Evolutionary conservation across 2,888 invertebrate species (phyloP).

Genomic region (Aporophyla nigra): DNA sequence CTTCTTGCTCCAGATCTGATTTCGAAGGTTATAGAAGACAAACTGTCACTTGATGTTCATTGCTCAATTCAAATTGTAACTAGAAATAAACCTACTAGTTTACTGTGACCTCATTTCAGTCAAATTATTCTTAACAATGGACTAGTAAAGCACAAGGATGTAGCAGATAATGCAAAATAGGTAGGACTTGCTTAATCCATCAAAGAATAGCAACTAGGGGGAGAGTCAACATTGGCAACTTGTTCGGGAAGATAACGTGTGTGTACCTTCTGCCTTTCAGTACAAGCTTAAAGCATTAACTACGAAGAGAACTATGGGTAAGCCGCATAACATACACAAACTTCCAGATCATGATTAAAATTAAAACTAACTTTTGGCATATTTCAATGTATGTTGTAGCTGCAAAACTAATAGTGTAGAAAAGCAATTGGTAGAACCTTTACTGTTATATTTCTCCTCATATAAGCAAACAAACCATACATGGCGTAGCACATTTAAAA

Average conservation of each 20-base stretch:
- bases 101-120: conserved; percentile 12
- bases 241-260: conserved; percentile 37
- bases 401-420: not conserved
- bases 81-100: not conserved
- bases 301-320: not conserved
- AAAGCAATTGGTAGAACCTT: not conserved
- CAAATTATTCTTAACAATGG: not conserved
- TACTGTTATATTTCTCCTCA: not conserved
- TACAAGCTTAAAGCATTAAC: not conserved
- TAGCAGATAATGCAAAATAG: conserved; percentile 16
- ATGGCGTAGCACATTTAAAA: conserved; percentile 14
- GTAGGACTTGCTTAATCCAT: conserved; percentile 35
- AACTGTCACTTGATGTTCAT: not conserved
- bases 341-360: too few species aligned
- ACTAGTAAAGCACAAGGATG: not conserved
- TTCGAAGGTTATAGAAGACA: not conserved
- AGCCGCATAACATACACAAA: too few species aligned
- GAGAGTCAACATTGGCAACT: conserved; percentile 40
- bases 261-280: conserved; percentile 8
- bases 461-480: not conserved
- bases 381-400: too few species aligned
- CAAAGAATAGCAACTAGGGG: conserved; percentile 16
- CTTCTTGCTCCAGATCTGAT: not conserved
- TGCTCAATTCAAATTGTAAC: not conserved
- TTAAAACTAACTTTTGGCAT: too few species aligned